Conservation (phyloP, 2,888 invertebrate genomes). For the Epicampocera succincta region DNA sequence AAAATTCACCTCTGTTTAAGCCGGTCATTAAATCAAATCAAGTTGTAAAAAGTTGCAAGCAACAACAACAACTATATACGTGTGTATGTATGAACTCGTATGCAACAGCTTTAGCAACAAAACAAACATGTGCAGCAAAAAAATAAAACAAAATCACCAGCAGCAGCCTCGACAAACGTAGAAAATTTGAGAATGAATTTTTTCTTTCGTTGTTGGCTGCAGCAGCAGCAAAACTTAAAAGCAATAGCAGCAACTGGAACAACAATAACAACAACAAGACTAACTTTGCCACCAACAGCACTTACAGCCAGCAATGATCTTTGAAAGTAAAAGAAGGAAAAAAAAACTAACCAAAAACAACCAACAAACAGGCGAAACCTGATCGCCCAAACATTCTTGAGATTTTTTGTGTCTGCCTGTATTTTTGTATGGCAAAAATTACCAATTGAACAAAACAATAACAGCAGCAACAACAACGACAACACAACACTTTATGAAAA, state of each 20-base stretch:
- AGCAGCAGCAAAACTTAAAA: neutral
- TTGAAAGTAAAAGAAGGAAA: constrained; percentile 58
- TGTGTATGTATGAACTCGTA: constrained; percentile 11
- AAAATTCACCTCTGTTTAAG: constrained; percentile 64
- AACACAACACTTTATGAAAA: constrained; percentile 31
- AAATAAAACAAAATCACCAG: neutral
- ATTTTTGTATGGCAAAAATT: constrained; percentile 36
- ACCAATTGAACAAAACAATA: constrained; percentile 18
- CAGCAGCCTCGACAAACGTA: constrained; percentile 43
- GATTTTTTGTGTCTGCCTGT: constrained; percentile 71
- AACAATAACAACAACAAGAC: constrained; percentile 26
- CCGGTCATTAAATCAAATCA: constrained; percentile 69
- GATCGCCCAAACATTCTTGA: constrained; percentile 80
- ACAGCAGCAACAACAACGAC: constrained; percentile 20
- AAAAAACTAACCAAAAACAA: constrained; percentile 27
- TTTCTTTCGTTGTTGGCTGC: constrained; percentile 34
- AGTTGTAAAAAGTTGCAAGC: constrained; percentile 54
- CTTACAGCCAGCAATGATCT: constrained; percentile 49
- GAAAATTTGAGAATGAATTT: constrained; percentile 71
- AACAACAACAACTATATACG: constrained; percentile 13
- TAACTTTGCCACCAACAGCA: constrained; percentile 68
- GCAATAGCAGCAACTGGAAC: constrained; percentile 27
- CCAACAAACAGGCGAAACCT: constrained; percentile 78
- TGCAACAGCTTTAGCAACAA: constrained; percentile 21
- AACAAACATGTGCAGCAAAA: constrained; percentile 13